A percentile compares a stretch with the other conserved stretches of the same genome.
These are phyloP conservation scores for Silurus aristotelis DNA, from an alignment of 2,797 vertebrate species.

Conservation along the genomic window DNA sequence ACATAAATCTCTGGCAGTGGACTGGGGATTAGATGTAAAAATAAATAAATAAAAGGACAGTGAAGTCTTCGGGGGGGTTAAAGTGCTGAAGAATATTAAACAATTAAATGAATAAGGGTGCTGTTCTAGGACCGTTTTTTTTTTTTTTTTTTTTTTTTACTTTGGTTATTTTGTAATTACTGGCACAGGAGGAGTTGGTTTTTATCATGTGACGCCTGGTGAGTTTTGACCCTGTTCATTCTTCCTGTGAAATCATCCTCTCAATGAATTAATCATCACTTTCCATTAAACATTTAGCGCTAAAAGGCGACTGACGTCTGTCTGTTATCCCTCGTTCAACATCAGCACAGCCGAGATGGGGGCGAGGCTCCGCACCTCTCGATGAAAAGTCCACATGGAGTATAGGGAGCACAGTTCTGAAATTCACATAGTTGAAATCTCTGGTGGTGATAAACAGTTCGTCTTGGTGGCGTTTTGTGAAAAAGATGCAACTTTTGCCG, in stretches of 20 bases:
- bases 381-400: no score
- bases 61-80: background rate
- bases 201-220: background rate
- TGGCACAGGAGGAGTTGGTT: constrained; percentile 1
- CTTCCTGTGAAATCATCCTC: background rate
- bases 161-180: background rate
- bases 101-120: background rate
- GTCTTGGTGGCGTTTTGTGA: no score
- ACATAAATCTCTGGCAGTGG: background rate
- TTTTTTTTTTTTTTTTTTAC: background rate
- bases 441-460: no score
- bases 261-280: background rate
- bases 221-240: background rate
- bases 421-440: no score
- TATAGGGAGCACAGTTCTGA: no score
- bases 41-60: background rate
- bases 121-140: background rate
- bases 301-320: background rate
- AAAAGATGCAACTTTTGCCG: no score
- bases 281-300: background rate
- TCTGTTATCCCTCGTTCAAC: background rate
- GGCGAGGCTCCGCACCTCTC: no score
- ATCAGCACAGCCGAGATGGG: background rate
- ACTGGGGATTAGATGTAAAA: background rate
- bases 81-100: background rate